phyloP scores from a whole-genome alignment of 2,113 vertebrate genomes.

The Cyprinodon brontotheroides region DNA sequence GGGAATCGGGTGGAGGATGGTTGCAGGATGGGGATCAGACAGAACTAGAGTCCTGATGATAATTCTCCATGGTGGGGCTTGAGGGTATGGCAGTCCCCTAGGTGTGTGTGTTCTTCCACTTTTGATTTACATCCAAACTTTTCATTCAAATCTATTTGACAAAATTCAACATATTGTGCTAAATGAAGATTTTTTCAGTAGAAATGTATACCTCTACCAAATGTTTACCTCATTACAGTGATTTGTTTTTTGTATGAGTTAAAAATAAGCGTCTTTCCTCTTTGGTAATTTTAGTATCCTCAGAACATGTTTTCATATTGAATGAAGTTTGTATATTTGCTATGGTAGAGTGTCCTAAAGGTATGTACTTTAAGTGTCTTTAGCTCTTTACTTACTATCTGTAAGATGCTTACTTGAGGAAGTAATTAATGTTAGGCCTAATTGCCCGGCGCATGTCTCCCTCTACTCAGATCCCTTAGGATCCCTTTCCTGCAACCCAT shows the following conservation, averaged over 20 bases:
- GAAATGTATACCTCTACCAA: constrained; percentile 19
- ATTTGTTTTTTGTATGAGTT: background rate
- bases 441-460: constrained; percentile 51
- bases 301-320: too few relatives aligned
- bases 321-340: background rate
- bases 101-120: constrained; percentile 15
- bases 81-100: too few relatives aligned
- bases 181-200: too few relatives aligned
- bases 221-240: constrained; percentile 1
- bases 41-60: too few relatives aligned
- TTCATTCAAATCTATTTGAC: constrained; percentile 59
- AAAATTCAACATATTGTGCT: constrained; percentile 60
- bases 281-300: background rate
- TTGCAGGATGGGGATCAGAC: too few relatives aligned
- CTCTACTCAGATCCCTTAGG: constrained; percentile 30
- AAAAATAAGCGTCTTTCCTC: background rate
- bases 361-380: background rate
- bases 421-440: constrained; percentile 64
- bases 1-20: too few relatives aligned
- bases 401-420: constrained; percentile 24
- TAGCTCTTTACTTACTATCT: constrained; percentile 8
- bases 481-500: constrained; percentile 41
- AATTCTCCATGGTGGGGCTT: too few relatives aligned
- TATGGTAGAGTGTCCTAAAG: background rate
- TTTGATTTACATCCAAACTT: constrained; percentile 55